Evolutionary conservation across 1,140 invertebrate genomes (phyloP).

Genomic region (Adoxophyes honmai): DNA sequence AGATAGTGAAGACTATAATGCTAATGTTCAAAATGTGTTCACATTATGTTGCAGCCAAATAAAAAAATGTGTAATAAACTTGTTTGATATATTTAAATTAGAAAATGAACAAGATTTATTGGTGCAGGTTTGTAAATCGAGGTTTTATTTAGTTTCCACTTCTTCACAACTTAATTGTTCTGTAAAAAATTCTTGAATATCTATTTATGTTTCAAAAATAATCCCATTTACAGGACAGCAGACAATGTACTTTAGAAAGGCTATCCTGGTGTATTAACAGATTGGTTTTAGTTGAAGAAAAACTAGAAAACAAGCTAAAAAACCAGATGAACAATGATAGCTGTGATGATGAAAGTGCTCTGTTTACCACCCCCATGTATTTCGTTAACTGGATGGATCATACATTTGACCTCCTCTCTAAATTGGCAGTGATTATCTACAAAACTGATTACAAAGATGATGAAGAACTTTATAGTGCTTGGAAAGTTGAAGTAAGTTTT

Average conservation of each 20-base stretch:
- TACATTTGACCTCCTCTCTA: constrained; percentile 58
- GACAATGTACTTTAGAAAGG: constrained; percentile 51
- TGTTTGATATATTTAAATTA: constrained; percentile 51
- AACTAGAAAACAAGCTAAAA: constrained; percentile 26
- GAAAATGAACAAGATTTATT: constrained; percentile 36
- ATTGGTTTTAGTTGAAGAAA: constrained; percentile 39
- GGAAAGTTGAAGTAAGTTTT: constrained; percentile 50
- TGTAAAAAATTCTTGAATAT: too few species aligned
- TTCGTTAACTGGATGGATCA: constrained; percentile 73
- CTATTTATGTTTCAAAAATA: too few species aligned
- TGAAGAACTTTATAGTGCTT: constrained; percentile 29
- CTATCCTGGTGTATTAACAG: constrained; percentile 56
- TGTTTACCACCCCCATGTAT: constrained; percentile 50
- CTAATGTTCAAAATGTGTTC: constrained; percentile 45
- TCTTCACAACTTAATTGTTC: too few species aligned
- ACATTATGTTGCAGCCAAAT: constrained; percentile 63
- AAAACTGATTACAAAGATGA: constrained; percentile 44
- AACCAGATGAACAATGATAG: constrained; percentile 18
- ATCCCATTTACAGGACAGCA: constrained; percentile 52
- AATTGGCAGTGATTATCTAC: constrained; percentile 47
- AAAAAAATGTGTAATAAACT: constrained; percentile 53
- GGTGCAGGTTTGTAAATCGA: constrained; percentile 41
- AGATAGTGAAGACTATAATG: constrained; percentile 25
- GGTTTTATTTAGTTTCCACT: background rate
- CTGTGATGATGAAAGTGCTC: constrained; percentile 39